Conservation (phyloP, 2,888 invertebrate species). For the Lithodes maja region DNA sequence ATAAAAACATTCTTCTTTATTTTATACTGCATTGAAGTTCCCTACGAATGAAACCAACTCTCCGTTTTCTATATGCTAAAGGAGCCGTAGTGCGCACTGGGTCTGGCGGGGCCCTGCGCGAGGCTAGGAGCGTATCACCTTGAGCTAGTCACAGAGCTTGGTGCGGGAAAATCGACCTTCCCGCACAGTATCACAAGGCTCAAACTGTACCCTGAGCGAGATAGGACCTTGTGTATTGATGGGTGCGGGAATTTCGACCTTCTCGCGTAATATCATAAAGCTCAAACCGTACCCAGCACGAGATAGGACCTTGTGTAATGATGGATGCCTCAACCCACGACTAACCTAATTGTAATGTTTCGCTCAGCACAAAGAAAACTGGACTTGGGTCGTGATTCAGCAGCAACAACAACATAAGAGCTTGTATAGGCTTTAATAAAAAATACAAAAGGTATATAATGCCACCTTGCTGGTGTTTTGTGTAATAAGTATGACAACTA, state of each 20-base stretch:
- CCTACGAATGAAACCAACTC: no score
- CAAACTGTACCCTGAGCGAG: neutral
- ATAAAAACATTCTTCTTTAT: no score
- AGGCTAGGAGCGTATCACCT: constrained; percentile 37
- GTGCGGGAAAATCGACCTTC: neutral
- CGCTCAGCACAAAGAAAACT: constrained; percentile 24
- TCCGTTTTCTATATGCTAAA: neutral
- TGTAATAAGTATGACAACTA: no score
- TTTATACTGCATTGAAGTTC: no score
- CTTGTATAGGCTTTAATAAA: no score
- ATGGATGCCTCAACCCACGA: constrained; percentile 29
- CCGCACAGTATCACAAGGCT: neutral
- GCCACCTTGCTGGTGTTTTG: no score
- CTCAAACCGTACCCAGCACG: neutral
- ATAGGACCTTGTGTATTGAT: neutral
- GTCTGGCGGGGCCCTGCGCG: constrained; percentile 8
- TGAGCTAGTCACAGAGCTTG: neutral
- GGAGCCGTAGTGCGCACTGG: neutral
- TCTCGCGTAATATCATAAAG: neutral
- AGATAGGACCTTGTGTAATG: neutral
- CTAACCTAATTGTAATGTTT: constrained; percentile 41
- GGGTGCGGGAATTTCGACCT: neutral
- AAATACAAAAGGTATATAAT: no score
- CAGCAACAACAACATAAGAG: neutral
- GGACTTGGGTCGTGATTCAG: neutral